A percentile compares a stretch with the other conserved stretches of the same genome.
Evolutionary conservation across 2,888 invertebrate genomes (phyloP).

Genomic region (Plebejus melissa): DNA sequence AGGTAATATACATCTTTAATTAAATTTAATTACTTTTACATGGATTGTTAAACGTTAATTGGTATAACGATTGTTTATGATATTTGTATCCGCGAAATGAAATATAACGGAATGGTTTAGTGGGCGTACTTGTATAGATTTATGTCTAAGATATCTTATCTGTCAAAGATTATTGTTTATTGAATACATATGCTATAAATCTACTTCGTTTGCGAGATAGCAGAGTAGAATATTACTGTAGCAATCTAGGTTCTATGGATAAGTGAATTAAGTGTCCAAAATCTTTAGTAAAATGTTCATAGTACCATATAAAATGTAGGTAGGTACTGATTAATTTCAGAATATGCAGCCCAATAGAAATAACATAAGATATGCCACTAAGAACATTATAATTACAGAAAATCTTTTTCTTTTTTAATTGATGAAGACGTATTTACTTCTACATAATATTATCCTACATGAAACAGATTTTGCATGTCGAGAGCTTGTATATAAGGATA

Average conservation of each 20-base stretch:
- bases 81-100: constrained; percentile 1
- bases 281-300: background rate
- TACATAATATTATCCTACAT: background rate
- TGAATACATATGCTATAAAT: constrained; percentile 26
- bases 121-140: constrained; percentile 20
- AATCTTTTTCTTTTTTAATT: too few relatives aligned
- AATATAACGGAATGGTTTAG: background rate
- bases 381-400: too few relatives aligned
- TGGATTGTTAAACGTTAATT: background rate
- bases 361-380: too few relatives aligned
- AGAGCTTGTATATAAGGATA: background rate
- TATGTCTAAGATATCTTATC: constrained; percentile 21
- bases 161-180: constrained; percentile 26
- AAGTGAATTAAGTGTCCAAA: background rate
- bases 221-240: background rate
- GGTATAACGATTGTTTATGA: background rate
- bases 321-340: too few relatives aligned
- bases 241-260: background rate
- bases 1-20: background rate
- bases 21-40: background rate
- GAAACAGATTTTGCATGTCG: background rate
- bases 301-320: too few relatives aligned
- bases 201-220: constrained; percentile 6
- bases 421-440: too few relatives aligned
- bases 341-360: too few relatives aligned